phyloP scores from a whole-genome alignment of 2,888 invertebrate genomes.

The Trachelus troglodyta region DNA sequence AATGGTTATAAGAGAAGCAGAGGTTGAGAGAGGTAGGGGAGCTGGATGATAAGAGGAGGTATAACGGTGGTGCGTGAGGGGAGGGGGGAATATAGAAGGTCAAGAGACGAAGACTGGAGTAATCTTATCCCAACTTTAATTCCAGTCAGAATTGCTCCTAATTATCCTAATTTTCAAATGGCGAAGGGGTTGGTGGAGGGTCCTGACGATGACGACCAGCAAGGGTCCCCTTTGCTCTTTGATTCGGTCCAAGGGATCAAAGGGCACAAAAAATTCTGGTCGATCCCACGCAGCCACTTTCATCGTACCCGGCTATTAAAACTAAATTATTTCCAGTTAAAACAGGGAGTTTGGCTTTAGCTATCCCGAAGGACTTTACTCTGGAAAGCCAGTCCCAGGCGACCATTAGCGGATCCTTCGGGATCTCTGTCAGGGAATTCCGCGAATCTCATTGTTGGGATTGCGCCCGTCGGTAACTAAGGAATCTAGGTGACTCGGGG shows the following conservation, averaged over 20 bases:
- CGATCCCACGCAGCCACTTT: background rate
- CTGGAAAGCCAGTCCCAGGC: no score
- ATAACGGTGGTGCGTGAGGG: background rate
- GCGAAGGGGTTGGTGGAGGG: slow-evolving; percentile 11
- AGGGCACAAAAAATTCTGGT: background rate
- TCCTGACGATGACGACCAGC: slow-evolving; percentile 11
- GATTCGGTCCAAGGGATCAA: background rate
- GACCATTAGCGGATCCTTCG: no score
- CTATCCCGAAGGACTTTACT: no score
- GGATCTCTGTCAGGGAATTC: no score
- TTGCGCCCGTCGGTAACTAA: slow-evolving; percentile 1
- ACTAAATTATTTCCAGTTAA: no score
- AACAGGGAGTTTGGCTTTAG: no score
- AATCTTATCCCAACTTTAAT: slow-evolving; percentile 45
- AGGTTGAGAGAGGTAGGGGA: no score
- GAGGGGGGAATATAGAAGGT: slow-evolving; percentile 11
- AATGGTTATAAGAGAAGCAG: no score
- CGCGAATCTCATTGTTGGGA: slow-evolving; percentile 1
- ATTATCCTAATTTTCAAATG: slow-evolving; percentile 42
- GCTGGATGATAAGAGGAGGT: no score
- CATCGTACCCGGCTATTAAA: no score
- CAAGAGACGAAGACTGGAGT: slow-evolving; percentile 27
- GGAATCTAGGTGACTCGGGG: no score
- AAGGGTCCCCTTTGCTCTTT: background rate
- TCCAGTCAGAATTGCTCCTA: slow-evolving; percentile 39